Base-by-base conservation (phyloP, 2,113 vertebrate genomes). In the Sebastes fasciatus region DNA sequence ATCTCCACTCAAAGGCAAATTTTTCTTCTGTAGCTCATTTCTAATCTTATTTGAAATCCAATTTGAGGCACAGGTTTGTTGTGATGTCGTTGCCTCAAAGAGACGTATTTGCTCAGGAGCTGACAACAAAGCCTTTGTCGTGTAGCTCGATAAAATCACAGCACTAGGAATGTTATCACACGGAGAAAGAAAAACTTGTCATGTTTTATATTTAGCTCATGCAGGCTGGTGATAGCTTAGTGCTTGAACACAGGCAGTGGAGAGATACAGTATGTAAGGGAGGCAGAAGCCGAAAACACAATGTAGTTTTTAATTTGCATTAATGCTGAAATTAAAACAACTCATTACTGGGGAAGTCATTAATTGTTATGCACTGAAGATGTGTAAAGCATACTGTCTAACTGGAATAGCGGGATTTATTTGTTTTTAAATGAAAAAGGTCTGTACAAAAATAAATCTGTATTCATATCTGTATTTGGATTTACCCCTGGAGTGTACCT, bases 171-270 rank as follows among this genome's bases (percentile, higher is more conserved):
- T 52, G 48, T 79, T 46, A 60, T 80, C 76, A 60, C 16, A 66
- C 1, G 2, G 46, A 66, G 45, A 63, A 19, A 78, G 14, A 48
- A 12, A 67, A 34, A 55, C 45, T 45, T 80, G 73, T 55, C 66
- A 61, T 48, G 19, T 67, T 63, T 66, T 65, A 70, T 78, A 65
- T 80, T 83, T 80, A 74, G 74, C 60, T 67, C 26, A 61, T 17
- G 63, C 54, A 55, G 45, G n/a, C 58, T 76, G 68, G 1, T 58
- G 74, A 74, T 17, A 49, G 61, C 26, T 63, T 1, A 45, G 62
- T 45, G 49, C 66, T 57, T 45, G n/a, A 11, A 68, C 42, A 57
- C 57, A 52, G 55, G 66, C 13, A 46, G 26, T 6, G 3, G 52
- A 55, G 4, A 23, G 63, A 64, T 12, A 49, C 14, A 46, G 51